Percentiles rank a stretch among this genome's conserved stretches.
Conservation (phyloP, 2,888 invertebrate species). For the Amblyteles armatorius region DNA sequence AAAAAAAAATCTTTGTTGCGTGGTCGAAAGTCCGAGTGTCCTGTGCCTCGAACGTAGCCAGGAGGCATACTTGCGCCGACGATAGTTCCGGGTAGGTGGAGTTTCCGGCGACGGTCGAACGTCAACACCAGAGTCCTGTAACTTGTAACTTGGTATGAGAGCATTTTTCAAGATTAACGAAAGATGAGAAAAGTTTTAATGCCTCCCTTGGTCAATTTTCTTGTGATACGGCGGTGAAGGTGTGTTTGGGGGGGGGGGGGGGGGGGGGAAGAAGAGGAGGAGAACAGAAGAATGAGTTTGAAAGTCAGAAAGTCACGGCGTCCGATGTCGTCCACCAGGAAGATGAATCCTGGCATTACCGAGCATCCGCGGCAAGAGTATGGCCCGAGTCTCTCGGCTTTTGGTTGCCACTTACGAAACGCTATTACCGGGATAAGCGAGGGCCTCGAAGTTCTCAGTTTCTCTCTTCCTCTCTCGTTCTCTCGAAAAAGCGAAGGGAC, state of each 20-base stretch:
- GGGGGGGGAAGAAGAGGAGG: neutral
- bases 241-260: neutral
- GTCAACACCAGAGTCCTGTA: constrained; percentile 38
- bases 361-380: constrained; percentile 53
- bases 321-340: constrained; percentile 71
- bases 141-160: constrained; percentile 61
- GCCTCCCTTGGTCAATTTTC: constrained; percentile 64
- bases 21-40: neutral
- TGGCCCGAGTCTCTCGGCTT: constrained; percentile 59
- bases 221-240: constrained; percentile 69
- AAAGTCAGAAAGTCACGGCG: constrained; percentile 60
- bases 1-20: neutral
- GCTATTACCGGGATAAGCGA: constrained; percentile 69
- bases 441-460: constrained; percentile 47
- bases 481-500: constrained; percentile 31
- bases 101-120: neutral
- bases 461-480: constrained; percentile 2
- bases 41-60: constrained; percentile 11
- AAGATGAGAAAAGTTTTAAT: constrained; percentile 85
- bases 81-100: constrained; percentile 25
- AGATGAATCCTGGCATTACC: constrained; percentile 67
- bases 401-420: constrained; percentile 69
- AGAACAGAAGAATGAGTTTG: constrained; percentile 49
- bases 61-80: constrained; percentile 17
- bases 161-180: constrained; percentile 83